Evolutionary conservation across 2,888 invertebrate genomes (phyloP), one percentile per base, ranked within the genome.

Genomic region (Orchestes rusci): DNA sequence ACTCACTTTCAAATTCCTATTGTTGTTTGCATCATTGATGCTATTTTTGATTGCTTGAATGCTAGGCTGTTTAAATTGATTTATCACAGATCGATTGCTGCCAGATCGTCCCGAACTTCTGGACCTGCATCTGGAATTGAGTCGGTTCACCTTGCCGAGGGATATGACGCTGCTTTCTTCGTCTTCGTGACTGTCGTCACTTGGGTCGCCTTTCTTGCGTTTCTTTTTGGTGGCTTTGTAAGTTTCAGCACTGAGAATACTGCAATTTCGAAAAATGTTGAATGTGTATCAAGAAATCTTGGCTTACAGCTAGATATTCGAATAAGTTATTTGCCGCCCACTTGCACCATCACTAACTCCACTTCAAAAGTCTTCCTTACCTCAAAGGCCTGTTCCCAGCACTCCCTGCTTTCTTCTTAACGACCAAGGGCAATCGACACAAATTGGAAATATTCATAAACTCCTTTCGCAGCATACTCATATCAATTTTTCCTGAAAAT

Each of bases 381-480:
- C 63, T 59, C 19, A 43, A 54, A 5, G 50, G 40, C 36, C 45
- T 47, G 35, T 53, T 44, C 36, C 45, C 47, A 35, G 52, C 44
- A 40, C 49, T 45, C 16, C 54, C 56, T 29, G 48, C 53, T 12
- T 48, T 53, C 19, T 28, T 19, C 17, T 55, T 55, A 3, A 60
- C 36, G 4, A 56, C 54, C 16, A 65, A 42, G 3, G 68, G 65
- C 36, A 62, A 48, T 15, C 63, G 59, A 49, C 69, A 70, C 30
- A 70, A 53, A 50, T 68, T 68, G 4, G 67, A 59, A 12, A 70
- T 65, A 37, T 70, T 65, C 10, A 76, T 59, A 33, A 73, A 67
- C 53, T 75, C 75, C 55, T 75, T 73, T 35, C 72, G 68, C 19
- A 76, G 62, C 37, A 70, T 59, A 1, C 76, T 75, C 76, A 77